Evolutionary conservation across 2,888 invertebrate species (phyloP), one percentile per base, ranked within the genome.

Genomic region (Hypomecis atomaria): DNA sequence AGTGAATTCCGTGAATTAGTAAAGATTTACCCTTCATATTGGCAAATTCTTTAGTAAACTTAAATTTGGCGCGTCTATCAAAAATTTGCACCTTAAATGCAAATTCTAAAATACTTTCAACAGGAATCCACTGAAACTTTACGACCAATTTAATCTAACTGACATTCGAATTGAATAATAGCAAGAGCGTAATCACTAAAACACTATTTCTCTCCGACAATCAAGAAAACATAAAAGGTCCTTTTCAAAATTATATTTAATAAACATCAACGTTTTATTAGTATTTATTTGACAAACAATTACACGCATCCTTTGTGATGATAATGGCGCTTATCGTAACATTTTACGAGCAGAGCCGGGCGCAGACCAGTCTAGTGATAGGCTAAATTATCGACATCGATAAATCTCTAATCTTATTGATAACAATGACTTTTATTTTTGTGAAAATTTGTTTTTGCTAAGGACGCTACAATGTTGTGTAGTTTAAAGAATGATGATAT

Each of bases 211-310:
- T 78, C 81, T 76, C 78, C 78, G 78, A 84, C 81, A 83, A 81
- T 83, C 82, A 82, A 79, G 73, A 74, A 73, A 72, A 76, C 79
- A 80, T 85, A 86, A 85, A 83, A 78, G 78, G 77, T 77, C 78
- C 78, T 83, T 85, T 86, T 83, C 74, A 76, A 85, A 85, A 85
- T 89, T 88, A 88, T 90, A 89, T 90, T 92, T 90, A 90, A 91
- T 92, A 91, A 90, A 91, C 88, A 88, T 89, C 85, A 84, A 86
- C 83, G 79, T 87, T 90, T 91, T 91, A 90, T 90, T 91, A 88
- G 78, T 89, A 92, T 92, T 92, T 92, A 92, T 92, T 90, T 91
- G 92, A 92, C 92, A 92, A 92, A 92, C 90, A 92, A 92, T 91
- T 89, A 92, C 88, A 89, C 85, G 90, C 85, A 84, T 87, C 90